Conservation (phyloP, 2,888 invertebrate species). For the Desoria tigrina region DNA sequence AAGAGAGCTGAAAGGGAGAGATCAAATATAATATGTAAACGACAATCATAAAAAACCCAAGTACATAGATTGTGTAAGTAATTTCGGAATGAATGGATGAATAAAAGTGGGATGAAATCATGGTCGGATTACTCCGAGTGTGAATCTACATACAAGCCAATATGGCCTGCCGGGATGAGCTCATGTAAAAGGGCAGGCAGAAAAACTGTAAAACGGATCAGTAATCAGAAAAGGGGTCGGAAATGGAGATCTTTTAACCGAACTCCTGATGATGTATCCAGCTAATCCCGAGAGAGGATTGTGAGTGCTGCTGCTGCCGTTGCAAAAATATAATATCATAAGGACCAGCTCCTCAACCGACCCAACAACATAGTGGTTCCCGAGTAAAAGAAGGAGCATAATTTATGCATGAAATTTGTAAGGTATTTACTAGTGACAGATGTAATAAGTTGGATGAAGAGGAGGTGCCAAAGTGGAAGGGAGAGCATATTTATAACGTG, state of each 20-base stretch:
- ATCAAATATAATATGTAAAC: too few relatives aligned
- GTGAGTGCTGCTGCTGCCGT: slow-evolving; percentile 1
- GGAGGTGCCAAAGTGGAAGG: slow-evolving; percentile 32
- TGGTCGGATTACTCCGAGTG: slow-evolving; percentile 4
- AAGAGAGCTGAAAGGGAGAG: too few relatives aligned
- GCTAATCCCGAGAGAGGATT: slow-evolving; percentile 6
- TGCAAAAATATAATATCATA: slow-evolving; percentile 27
- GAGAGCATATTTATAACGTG: slow-evolving; percentile 24
- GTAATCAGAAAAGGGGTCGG: slow-evolving; percentile 43
- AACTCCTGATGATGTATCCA: slow-evolving; percentile 11
- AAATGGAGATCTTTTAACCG: slow-evolving; percentile 28
- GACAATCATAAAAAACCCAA: too few relatives aligned
- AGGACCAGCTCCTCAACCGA: slow-evolving; percentile 4
- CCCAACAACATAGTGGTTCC: slow-evolving; percentile 10
- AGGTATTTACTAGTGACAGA: slow-evolving; percentile 44
- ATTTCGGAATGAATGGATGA: not conserved
- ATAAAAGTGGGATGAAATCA: slow-evolving; percentile 19
- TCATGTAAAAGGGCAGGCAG: not conserved
- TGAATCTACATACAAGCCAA: too few relatives aligned
- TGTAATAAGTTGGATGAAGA: slow-evolving; percentile 36
- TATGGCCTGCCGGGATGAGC: too few relatives aligned
- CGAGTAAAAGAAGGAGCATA: slow-evolving; percentile 30
- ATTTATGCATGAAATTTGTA: slow-evolving; percentile 48
- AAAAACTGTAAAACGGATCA: slow-evolving; percentile 45
- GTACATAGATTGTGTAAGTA: too few relatives aligned